Percentiles rank a stretch among this genome's conserved stretches.
These are phyloP conservation scores for Argentina silus DNA, from an alignment of 2,797 vertebrate species.

Conservation along the genomic window DNA sequence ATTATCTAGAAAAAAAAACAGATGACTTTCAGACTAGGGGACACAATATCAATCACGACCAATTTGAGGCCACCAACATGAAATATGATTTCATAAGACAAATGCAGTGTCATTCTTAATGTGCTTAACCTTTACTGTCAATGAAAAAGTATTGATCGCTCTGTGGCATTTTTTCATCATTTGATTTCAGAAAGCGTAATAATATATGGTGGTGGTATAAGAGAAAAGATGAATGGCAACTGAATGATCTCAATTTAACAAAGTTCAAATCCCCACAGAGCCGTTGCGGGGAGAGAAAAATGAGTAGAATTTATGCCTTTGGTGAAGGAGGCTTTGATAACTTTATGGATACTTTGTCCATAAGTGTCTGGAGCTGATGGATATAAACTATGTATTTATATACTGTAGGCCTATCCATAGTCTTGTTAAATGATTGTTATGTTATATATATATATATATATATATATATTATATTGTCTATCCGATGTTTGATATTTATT, in stretches of 20 bases:
- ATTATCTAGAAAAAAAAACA: conserved; percentile 77
- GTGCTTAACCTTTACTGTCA: conserved; percentile 91
- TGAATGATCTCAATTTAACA: conserved; percentile 73
- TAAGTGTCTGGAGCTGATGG: not conserved
- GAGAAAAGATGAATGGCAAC: conserved; percentile 79
- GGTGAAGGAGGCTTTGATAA: conserved; percentile 5
- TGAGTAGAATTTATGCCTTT: conserved; percentile 39
- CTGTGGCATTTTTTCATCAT: conserved; percentile 84
- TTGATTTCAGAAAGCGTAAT: conserved; percentile 87
- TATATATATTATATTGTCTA: not conserved
- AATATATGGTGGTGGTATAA: conserved; percentile 81
- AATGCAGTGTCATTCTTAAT: conserved; percentile 89
- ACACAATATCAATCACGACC: conserved; percentile 85
- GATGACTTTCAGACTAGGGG: conserved; percentile 80
- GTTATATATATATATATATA: not conserved
- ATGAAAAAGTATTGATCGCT: conserved; percentile 88
- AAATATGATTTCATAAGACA: conserved; percentile 90
- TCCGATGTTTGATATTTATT: not conserved
- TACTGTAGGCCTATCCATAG: too few relatives aligned
- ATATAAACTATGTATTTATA: conserved; percentile 1
- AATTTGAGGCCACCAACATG: conserved; percentile 87
- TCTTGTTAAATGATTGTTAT: not conserved
- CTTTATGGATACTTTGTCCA: conserved; percentile 10
- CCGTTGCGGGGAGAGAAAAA: conserved; percentile 40
- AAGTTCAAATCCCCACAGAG: conserved; percentile 65